These are phyloP conservation scores for Aplysina aerophoba DNA, from an alignment of 37 sponge, comb jelly and placozoan genomes.

Conservation along the genomic window DNA sequence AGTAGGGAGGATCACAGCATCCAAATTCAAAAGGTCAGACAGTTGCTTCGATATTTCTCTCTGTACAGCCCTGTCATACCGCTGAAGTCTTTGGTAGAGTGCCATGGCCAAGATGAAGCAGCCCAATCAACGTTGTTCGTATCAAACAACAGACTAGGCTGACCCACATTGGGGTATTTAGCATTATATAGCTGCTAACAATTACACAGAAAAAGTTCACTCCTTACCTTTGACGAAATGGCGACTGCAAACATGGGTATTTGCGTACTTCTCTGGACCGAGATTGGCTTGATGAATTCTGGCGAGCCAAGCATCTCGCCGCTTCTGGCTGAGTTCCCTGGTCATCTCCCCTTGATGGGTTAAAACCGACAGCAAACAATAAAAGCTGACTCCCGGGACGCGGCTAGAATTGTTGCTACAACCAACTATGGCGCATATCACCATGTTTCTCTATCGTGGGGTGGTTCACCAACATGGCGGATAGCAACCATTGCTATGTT, in stretches of 20 bases:
- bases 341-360: constrained; percentile 19
- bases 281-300: not conserved
- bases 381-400: not conserved
- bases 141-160: not conserved
- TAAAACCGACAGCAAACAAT: constrained; percentile 4
- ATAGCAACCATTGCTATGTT: constrained; percentile 24
- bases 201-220: not conserved
- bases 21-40: too few species aligned
- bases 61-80: not conserved
- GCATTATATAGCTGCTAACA: not conserved
- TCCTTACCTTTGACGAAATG: constrained; percentile 15
- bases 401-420: constrained; percentile 9
- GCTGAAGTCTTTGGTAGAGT: not conserved
- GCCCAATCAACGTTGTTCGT: not conserved
- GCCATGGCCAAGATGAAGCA: not conserved
- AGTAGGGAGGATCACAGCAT: too few species aligned
- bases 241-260: constrained; percentile 20
- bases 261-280: constrained; percentile 3
- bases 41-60: too few species aligned
- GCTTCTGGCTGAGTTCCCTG: constrained; percentile 6
- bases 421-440: not conserved
- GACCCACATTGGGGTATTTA: not conserved
- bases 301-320: constrained; percentile 15
- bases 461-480: constrained; percentile 25
- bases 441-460: not conserved